Base-by-base conservation (phyloP, 2,113 vertebrate genomes). In the Rhinolophus ferrumequinum region DNA sequence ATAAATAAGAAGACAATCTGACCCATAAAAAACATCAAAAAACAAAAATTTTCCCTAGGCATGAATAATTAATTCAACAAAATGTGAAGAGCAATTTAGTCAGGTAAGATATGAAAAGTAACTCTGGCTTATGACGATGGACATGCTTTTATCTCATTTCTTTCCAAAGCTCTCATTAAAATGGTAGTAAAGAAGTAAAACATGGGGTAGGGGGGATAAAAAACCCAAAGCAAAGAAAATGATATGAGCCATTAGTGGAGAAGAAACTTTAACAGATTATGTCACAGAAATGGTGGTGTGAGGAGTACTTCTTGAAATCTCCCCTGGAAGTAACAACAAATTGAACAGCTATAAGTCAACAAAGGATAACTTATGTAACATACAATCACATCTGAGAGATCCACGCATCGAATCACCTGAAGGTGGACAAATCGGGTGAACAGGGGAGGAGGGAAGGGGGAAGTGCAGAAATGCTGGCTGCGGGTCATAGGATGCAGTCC, bases 41-140 rank as follows among this genome's bases (percentile, higher is more conserved):
- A 21, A 8, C 12, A 73, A 90, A 84, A 88, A 18, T 14, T 44
- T 94, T 16, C 9, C 11, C 91, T 86, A 93, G 66, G 47, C 56
- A 0, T 75, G 66, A 70, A 30, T 47, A 62, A 16, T 94, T 88
- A 79, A 86, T 30, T 6, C 0, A 70, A 28, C 33, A 14, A 38
- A 92, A 60, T 1, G 0, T 0, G 73, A 95, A 60, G 67, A 69
- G 26, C 13, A 64, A 41, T 50, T 5, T 56, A 3, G 38, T 18
- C 52, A 30, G 67, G 30, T 96, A 85, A 83, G 56, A 52, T 77
- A 79, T 56, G 35, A 60, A 93, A 87, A 66, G 21, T 76, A 80
- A 91, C 70, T 93, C 35, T 90, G 56, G 30, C 30, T 88, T 94
- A 26, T 41, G 38, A 72, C 41, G 2, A 50, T 77, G 16, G 10